These are phyloP conservation scores for Callyntrura guangdongensis DNA, from an alignment of 2,888 invertebrate species.

Conservation along the genomic window DNA sequence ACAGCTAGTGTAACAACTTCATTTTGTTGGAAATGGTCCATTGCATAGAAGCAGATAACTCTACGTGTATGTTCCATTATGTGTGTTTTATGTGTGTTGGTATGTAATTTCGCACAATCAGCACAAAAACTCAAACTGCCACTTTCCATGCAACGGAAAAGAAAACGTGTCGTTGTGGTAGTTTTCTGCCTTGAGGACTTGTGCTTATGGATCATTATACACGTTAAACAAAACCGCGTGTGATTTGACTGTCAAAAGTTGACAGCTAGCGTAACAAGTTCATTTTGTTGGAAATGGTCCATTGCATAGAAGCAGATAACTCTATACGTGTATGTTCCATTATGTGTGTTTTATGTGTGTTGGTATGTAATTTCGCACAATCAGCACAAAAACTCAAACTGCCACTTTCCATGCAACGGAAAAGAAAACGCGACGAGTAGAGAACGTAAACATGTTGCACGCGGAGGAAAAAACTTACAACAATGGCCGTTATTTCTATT, in stretches of 20 bases:
- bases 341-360: too few relatives aligned
- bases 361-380: not conserved
- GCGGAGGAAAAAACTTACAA: not conserved
- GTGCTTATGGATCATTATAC: too few relatives aligned
- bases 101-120: not conserved
- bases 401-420: constrained; percentile 4
- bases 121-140: not conserved
- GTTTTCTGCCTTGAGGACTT: too few relatives aligned
- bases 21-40: not conserved
- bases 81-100: too few relatives aligned
- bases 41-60: not conserved
- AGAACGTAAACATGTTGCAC: not conserved
- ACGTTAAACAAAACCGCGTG: constrained; percentile 1
- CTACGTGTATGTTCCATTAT: not conserved
- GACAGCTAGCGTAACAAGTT: constrained; percentile 2
- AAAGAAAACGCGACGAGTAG: too few relatives aligned
- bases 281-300: not conserved
- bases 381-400: not conserved
- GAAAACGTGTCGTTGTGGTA: too few relatives aligned
- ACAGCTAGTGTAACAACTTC: not conserved
- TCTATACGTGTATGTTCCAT: not conserved
- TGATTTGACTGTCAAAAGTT: not conserved
- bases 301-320: not conserved
- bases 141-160: not conserved
- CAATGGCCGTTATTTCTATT: too few relatives aligned